Percentiles rank a stretch among this genome's conserved stretches.
phyloP scores from a whole-genome alignment of 2,113 vertebrate genomes.

The Labeo catla region DNA sequence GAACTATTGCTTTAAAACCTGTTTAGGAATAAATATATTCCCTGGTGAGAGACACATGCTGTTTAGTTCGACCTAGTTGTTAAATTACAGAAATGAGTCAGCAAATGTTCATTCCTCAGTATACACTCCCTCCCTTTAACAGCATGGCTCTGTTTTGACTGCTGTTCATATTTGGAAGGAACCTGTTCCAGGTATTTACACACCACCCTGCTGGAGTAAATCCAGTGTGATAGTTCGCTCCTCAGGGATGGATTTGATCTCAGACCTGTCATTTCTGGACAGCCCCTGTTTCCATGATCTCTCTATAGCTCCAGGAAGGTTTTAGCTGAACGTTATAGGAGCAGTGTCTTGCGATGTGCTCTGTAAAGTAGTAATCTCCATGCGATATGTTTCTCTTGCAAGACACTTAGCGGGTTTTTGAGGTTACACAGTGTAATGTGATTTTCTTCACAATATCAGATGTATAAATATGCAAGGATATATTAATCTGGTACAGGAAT shows the following conservation, averaged over 20 bases:
- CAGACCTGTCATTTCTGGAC: constrained; percentile 42
- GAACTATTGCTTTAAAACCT: not conserved
- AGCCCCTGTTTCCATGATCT: constrained; percentile 26
- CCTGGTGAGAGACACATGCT: not conserved
- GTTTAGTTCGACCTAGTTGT: constrained; percentile 36
- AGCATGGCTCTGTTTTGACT: constrained; percentile 29
- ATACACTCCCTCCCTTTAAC: constrained; percentile 1
- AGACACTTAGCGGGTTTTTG: constrained; percentile 14
- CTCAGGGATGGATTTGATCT: constrained; percentile 44
- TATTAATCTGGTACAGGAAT: constrained; percentile 29
- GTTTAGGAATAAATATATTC: constrained; percentile 4
- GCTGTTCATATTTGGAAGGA: constrained; percentile 47
- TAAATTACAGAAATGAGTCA: constrained; percentile 31
- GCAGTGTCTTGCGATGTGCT: not conserved
- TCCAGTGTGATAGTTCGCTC: constrained; percentile 49
- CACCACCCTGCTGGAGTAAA: constrained; percentile 54
- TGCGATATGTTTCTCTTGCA: constrained; percentile 11
- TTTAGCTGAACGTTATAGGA: not conserved
- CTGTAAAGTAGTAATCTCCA: constrained; percentile 28
- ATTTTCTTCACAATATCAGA: constrained; percentile 41
- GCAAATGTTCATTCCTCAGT: constrained; percentile 14
- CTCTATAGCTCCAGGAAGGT: constrained; percentile 18
- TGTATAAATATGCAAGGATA: constrained; percentile 35
- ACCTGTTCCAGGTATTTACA: constrained; percentile 62
- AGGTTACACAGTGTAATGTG: constrained; percentile 43